Evolutionary conservation across 2,797 vertebrate species (phyloP), one percentile per base, ranked within the genome.

Genomic region (Chelidonichthys spinosus): DNA sequence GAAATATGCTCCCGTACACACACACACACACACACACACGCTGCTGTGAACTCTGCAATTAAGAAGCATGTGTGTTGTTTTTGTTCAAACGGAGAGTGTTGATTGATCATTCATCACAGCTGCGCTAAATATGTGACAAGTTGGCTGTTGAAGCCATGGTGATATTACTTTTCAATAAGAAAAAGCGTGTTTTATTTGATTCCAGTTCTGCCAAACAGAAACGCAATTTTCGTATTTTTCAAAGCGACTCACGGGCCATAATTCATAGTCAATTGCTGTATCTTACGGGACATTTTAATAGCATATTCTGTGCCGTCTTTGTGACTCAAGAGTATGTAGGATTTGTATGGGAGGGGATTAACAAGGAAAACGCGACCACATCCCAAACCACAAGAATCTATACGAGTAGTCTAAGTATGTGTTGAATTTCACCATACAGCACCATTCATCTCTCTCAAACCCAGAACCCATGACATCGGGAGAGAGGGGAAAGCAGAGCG

Each of bases 381-480:
- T 80, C 83, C 73, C 56, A 43, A 84, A 82, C 87, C 90, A 11
- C 84, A 64, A 15, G 65, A 78, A 69, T 87, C 82, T 76, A 85
- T 79, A 81, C 66, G 81, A 84, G 76, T 72, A 46, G 54, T 35
- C 47, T 74, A 83, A 84, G 76, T 79, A 78, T 88, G 79, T 87
- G 80, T 80, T 85, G 76, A 78, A 82, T 86, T 84, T 87, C 85
- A 81, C 69, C 79, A 61, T 42, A 40, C 68, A 60, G 78, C 69
- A 72, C 61, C 61, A 73, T 76, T 85, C 77, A 72, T 84, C 56
- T 71, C 68, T 76, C 83, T 67, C 67, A 3, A 60, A 70, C 72
- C 75, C 61, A 69, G 86, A 88, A 58, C 84, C 70, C 88, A 82
- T 43, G 11, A 37, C 83, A 89, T 92, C 86, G 33, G 35, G 50